Percentiles rank a stretch among this genome's conserved stretches.
These are phyloP conservation scores for Chaetodon trifasciatus DNA, from an alignment of 2,797 vertebrate genomes.

Conservation along the genomic window DNA sequence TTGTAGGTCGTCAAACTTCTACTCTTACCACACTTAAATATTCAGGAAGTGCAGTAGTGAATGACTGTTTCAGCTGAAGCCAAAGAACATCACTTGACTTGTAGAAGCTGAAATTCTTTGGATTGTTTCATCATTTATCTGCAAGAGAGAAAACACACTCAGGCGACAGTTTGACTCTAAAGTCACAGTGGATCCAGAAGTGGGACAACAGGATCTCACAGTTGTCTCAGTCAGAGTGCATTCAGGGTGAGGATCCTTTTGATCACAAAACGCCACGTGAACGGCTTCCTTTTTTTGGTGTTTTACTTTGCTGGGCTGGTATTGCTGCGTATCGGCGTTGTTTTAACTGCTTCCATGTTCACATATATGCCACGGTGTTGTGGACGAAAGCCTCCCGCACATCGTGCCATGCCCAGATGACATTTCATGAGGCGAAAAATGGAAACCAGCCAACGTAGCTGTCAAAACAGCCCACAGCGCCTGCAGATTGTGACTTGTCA, in stretches of 20 bases:
- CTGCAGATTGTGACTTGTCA: slow-evolving; percentile 37
- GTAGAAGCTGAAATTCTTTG: not conserved
- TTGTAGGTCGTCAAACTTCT: not conserved
- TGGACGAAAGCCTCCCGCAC: slow-evolving; percentile 20
- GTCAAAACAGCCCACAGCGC: slow-evolving; percentile 48
- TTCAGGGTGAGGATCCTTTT: not conserved
- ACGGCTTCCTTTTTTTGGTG: not conserved
- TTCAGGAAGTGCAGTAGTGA: not conserved
- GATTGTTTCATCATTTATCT: not conserved
- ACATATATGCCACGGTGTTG: not conserved
- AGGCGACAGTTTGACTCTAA: not conserved
- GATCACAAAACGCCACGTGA: not conserved
- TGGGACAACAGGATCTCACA: not conserved
- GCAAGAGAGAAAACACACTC: not conserved
- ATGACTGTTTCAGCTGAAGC: slow-evolving; percentile 20
- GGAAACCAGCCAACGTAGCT: slow-evolving; percentile 27
- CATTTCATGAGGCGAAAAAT: slow-evolving; percentile 25
- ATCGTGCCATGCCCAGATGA: slow-evolving; percentile 7
- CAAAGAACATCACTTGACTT: slow-evolving; percentile 7
- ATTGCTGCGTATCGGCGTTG: not conserved
- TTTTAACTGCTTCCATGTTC: slow-evolving; percentile 10
- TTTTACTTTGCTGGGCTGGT: slow-evolving; percentile 4
- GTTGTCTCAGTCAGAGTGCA: not conserved
- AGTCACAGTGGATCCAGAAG: not conserved
- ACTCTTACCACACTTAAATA: not conserved